Conservation (phyloP, 2,888 invertebrate species). For the Nemurella pictetii region DNA sequence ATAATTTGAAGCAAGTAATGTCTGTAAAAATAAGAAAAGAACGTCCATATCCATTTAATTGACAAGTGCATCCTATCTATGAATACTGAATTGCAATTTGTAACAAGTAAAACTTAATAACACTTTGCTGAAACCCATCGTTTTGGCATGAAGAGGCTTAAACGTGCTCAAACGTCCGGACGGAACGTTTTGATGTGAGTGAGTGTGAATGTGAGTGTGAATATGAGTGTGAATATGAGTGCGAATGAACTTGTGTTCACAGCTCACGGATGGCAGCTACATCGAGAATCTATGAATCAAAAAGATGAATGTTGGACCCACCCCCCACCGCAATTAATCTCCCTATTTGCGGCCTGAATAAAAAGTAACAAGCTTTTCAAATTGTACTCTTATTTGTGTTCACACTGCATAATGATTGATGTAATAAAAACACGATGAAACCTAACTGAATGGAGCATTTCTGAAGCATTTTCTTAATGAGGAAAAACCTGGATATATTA, state of each 20-base stretch:
- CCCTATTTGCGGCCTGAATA: neutral
- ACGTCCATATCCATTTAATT: no score
- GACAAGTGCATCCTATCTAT: no score
- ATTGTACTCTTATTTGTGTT: neutral
- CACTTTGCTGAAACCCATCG: no score
- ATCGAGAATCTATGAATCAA: neutral
- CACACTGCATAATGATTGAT: neutral
- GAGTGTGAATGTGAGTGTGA: no score
- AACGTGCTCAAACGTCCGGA: no score
- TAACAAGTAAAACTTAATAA: no score
- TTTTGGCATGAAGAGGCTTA: no score
- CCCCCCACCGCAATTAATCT: neutral
- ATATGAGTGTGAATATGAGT: neutral
- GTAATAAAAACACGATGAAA: neutral
- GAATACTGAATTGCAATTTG: no score
- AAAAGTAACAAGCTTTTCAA: neutral
- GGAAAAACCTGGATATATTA: neutral
- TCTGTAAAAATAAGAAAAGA: no score
- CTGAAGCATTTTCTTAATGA: neutral
- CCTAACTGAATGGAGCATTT: neutral
- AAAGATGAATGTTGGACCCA: neutral
- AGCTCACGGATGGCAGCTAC: neutral
- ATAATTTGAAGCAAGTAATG: no score
- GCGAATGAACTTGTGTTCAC: neutral
- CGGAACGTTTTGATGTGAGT: neutral